Base-by-base conservation (phyloP, 2,113 vertebrate genomes). In the Lanius collurio region DNA sequence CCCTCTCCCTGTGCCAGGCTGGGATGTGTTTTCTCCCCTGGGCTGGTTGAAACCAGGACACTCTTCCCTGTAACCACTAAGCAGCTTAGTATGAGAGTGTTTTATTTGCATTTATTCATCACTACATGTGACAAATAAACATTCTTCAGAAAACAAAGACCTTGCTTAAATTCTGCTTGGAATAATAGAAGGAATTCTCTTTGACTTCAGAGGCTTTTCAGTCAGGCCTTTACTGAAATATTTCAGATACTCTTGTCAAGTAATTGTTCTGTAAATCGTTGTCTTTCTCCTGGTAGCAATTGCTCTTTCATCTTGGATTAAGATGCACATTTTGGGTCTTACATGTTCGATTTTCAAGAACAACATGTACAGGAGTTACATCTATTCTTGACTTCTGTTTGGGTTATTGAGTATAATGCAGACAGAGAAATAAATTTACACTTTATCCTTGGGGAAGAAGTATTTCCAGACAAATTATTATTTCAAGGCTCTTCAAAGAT, bases 381-480 rank as follows among this genome's bases (percentile, higher is more conserved):
- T 89, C 74, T 83, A 41, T 80, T 95, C 80, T 53, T 70, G 16
- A 62, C 62, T 79, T 82, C 87, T 82, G 33, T 69, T 70, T 88
- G 47, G 65, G 77, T 42, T 60, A 26, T 69, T 89, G 77, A 89
- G 67, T 62, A 39, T 68, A 80, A 62, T 31, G 4, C 37, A 94
- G 63, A 42, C 64, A 70, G 44, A 78, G 91, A 96, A 91, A 93
- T 63, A 77, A 76, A 88, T 92, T 84, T 97, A 31, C 17, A 13
- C 28, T 94, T 89, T 50, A 73, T 95, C 83, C 79, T 95, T 69
- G 67, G 62, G 89, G 85, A 91, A 95, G 28, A 88, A 56, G 53
- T 88, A 69, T 94, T 97, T 97, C 90, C 91, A 96, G 67, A 73
- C 27, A 96, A 81, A 89, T 93, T 30, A 88, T 96, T 94, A 94